Base-by-base conservation (phyloP, 2,113 vertebrate species). In the Odontophorus gujanensis region DNA sequence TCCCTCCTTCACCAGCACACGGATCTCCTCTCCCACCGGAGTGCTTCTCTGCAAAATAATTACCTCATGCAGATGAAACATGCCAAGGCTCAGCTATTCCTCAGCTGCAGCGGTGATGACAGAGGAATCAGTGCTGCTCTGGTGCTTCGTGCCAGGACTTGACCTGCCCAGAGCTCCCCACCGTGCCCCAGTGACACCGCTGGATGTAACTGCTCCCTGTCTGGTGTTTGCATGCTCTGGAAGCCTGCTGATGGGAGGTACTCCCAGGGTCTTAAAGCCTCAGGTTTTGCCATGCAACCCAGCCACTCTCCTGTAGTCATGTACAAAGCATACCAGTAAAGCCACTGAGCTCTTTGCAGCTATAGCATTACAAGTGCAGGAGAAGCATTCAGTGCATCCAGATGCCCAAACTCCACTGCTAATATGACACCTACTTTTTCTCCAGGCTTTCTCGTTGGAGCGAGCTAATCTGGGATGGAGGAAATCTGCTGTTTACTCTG, bases 201-300 rank as follows among this genome's bases (percentile, higher is more conserved):
- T 20, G 45, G 42, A 7, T 5, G 5, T 1, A 2, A 36, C 7
- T 0, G 5, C 22, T 77, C 53, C 3, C 0, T 1, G 1, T 7
- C 48, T 36, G 53, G 1, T 0, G 10, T 6, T 13, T 3, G 1
- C 5, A 1, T 4, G 1, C 47, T 25, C 43, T 4, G 22, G 14
- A 25, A 19, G 14, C 0, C 2, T 9, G 24, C 43, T 21, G 71
- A 7, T 1, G 43, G 59, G 47, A 50, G 7, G 4, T 7, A 4
- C 10, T 14, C 26, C 55, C 36, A 20, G 80, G 14, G 13, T 7
- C 67, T 19, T 17, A 8, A 19, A 51, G 45, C 5, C 48, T 43
- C 11, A 14, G 0, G 1, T 28, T 45, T 7, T 63, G 32, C 55
- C 2, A 0, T 13, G 51, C 36, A 26, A 13, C 25, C 13, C 32